Evolutionary conservation across 2,113 vertebrate genomes (phyloP), one percentile per base, ranked within the genome.

Genomic region (Nicator chloris): DNA sequence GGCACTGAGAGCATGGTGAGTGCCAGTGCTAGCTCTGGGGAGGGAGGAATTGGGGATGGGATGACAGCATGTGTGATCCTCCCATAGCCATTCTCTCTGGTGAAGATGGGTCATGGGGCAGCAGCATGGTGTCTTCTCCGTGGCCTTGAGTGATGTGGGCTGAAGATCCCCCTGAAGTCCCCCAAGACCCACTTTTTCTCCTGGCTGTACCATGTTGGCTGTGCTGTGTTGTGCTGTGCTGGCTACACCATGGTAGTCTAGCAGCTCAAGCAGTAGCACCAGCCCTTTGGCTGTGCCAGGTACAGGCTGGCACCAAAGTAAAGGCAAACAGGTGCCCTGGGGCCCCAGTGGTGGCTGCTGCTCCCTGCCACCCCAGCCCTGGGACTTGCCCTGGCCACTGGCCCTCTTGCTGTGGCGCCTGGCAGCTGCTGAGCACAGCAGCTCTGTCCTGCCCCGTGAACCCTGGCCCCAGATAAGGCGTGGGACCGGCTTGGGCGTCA

Each of bases 1-100:
- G 97, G 90, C 61, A 6, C 97, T 0, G 98, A 99, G 65, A 97
- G 98, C 88, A 76, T 99, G 98, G 99, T 99, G 95, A 98, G 98
- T 68, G 80, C 35, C 2, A 19, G 63, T 47, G 66, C 11, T 44
- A 35, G 49, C 27, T 17, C 50, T 1, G 7, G 6, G 20, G 10
- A 39, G 11, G 19, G 26, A 53, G 49, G 35, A 40, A 15, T 0
- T 47, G 11, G 60, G 39, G 14, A 33, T 12, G 10, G 11, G 15
- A 21, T 37, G 30, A 35, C 1, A 7, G 39, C 8, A 13, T 0
- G 0, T 10, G 4, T 40, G 35, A 27, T 27, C 11, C 16, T 11
- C 8, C 13, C 1, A 1, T 42, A 64, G 70, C 30, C 8, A 4
- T 76, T 37, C 10, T 33, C n/a, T 63, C n/a, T 17, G 13, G 47